Conservation (phyloP, 2,113 vertebrate species). For the Tiliqua scincoides region DNA sequence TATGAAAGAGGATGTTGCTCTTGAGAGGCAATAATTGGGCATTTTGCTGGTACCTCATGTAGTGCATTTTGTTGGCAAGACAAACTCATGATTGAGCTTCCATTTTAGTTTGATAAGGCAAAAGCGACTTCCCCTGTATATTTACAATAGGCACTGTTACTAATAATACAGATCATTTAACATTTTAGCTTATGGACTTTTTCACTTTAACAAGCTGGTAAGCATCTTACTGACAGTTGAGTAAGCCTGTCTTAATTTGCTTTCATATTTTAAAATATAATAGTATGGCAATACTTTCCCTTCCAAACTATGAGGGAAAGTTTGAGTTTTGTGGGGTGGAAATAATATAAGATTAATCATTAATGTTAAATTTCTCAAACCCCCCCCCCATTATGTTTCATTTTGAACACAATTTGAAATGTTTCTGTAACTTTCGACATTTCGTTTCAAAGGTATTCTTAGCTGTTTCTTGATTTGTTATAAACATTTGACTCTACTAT, state of each 20-base stretch:
- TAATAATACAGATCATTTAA: not conserved
- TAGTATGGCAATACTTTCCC: not conserved
- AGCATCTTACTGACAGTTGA: not conserved
- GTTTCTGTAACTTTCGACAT: not conserved
- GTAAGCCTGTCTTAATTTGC: not conserved
- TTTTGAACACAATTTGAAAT: not conserved
- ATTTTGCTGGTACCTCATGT: not conserved
- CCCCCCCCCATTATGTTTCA: no score
- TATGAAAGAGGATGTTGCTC: not conserved
- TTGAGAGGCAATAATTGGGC: not conserved
- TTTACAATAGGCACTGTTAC: not conserved
- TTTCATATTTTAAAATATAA: not conserved
- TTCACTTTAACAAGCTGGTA: not conserved
- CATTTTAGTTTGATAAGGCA: not conserved
- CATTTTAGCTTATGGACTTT: not conserved
- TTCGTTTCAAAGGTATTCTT: not conserved
- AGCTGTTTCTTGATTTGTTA: not conserved
- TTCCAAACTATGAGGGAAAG: not conserved
- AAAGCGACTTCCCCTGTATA: not conserved
- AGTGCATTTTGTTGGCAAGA: not conserved
- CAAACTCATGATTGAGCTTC: not conserved
- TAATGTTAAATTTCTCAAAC: not conserved
- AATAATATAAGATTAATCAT: not conserved
- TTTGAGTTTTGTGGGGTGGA: not conserved
- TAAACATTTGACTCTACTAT: not conserved